A percentile compares a stretch with the other conserved stretches of the same genome.
phyloP scores from a whole-genome alignment of 2,888 invertebrate genomes.

The Ecdyonurus torrentis region DNA sequence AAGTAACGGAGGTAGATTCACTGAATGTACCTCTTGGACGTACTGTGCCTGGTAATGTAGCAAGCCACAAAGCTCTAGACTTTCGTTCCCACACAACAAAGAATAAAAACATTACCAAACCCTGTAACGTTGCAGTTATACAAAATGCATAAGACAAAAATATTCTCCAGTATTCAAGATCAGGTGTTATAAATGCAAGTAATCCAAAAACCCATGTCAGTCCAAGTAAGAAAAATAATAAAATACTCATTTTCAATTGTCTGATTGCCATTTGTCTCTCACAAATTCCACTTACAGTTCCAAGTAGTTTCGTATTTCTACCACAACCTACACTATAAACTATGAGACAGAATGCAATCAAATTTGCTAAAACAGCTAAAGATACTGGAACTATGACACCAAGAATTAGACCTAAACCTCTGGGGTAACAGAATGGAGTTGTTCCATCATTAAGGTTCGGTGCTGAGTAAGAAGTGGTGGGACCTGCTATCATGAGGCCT shows the following conservation, averaged over 20 bases:
- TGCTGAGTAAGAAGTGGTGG: slow-evolving; percentile 4
- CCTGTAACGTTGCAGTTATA: slow-evolving; percentile 11
- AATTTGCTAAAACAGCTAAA: slow-evolving; percentile 8
- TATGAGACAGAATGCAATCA: background rate
- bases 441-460: background rate
- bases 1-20: background rate
- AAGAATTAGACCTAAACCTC: slow-evolving; percentile 7
- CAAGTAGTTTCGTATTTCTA: background rate
- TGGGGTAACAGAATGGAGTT: slow-evolving; percentile 11
- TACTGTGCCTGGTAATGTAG: background rate
- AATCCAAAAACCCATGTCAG: slow-evolving; percentile 13
- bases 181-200: background rate
- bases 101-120: slow-evolving; percentile 12
- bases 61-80: background rate
- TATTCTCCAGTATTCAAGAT: background rate
- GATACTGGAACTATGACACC: slow-evolving; percentile 10
- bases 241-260: slow-evolving; percentile 8
- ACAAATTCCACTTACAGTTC: background rate
- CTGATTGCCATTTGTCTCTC: slow-evolving; percentile 6
- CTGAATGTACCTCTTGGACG: background rate
- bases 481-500: slow-evolving; percentile 1
- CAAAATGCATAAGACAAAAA: slow-evolving; percentile 11
- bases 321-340: slow-evolving; percentile 1
- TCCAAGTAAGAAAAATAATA: slow-evolving; percentile 12
- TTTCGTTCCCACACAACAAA: slow-evolving; percentile 12